These are phyloP conservation scores for Ischnus inquisitorius DNA, from an alignment of 2,888 invertebrate genomes.

Conservation along the genomic window DNA sequence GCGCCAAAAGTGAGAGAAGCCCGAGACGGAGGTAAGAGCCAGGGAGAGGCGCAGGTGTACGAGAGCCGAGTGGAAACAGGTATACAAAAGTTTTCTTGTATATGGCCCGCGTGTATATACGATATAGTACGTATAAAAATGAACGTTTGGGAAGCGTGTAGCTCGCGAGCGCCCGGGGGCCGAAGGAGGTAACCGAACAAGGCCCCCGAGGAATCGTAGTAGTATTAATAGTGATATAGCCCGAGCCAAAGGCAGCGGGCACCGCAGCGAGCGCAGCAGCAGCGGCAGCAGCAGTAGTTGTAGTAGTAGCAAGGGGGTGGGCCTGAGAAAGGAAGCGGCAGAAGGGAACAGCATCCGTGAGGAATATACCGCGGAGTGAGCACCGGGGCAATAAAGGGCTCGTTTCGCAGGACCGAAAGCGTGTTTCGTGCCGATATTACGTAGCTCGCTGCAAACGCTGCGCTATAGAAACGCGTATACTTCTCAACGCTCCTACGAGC, in stretches of 20 bases:
- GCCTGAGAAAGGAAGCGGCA: conserved; percentile 83
- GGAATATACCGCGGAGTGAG: conserved; percentile 29
- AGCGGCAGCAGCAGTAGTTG: conserved; percentile 44
- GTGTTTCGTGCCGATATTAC: conserved; percentile 64
- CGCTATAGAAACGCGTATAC: not conserved
- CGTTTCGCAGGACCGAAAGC: conserved; percentile 74
- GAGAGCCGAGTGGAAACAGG: conserved; percentile 52
- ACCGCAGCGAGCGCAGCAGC: conserved; percentile 37
- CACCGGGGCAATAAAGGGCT: conserved; percentile 80
- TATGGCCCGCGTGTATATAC: conserved; percentile 23
- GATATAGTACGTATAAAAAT: conserved; percentile 28
- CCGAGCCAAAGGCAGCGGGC: not conserved
- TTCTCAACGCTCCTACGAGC: no score
- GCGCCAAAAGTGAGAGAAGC: conserved; percentile 57
- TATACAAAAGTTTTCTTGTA: conserved; percentile 44
- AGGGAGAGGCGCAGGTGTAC: conserved; percentile 62
- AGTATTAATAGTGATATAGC: conserved; percentile 15
- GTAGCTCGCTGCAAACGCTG: not conserved
- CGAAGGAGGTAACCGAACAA: conserved; percentile 25
- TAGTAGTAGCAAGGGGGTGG: conserved; percentile 62
- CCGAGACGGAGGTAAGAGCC: conserved; percentile 64
- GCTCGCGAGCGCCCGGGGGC: conserved; percentile 35
- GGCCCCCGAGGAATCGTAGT: conserved; percentile 20
- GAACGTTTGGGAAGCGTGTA: conserved; percentile 32
- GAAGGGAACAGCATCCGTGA: conserved; percentile 79